Base-by-base conservation (phyloP, 2,888 invertebrate genomes). In the Spilosoma lubricipeda region DNA sequence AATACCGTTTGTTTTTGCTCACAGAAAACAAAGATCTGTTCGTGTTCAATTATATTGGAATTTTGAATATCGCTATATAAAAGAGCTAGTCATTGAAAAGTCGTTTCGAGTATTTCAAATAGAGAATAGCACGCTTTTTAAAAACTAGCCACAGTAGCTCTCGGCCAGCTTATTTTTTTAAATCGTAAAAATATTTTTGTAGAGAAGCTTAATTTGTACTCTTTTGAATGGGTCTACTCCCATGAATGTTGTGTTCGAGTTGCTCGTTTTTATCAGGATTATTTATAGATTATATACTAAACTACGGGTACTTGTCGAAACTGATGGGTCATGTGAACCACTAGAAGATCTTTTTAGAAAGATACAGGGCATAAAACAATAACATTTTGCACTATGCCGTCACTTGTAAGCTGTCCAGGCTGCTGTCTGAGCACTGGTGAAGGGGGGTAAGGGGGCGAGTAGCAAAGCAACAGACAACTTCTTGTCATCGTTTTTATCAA, bases 1-100 rank as follows among this genome's bases (percentile, higher is more conserved):
- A 70, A 63, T 70, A 15, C 45, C 30, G 63, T 33, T 59, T 63
- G 42, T 63, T 42, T 70, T 63, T 45, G 45, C 45, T 67, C 27
- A 20, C 27, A 30, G 30, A 27, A 67, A 67, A 67, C 48, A 67
- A 30, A 33, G 30, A 30, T 63, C 2, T 63, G 63, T 30, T 30
- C 30, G 30, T 30, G 59, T 67, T 67, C 45, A 48, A 48, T 48
- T 48, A 48, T 48, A 48, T 30, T 67, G 30, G 15, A 67, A 67
- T 42, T 67, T 48, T 30, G 27, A 67, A 48, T 67, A 27, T 20
- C 20, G 30, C 45, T 67, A 15, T 27, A 1, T 59, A 27, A 59
- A 59, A 27, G 13, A 59, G 27, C 18, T 18, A 30, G 30, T 30
- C 8, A 30, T 63, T 63, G 27, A 27, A 27, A 27, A 27, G 13